These are phyloP conservation scores for Cephalophus harveyi DNA, from an alignment of 2,113 vertebrate genomes.

Conservation along the genomic window DNA sequence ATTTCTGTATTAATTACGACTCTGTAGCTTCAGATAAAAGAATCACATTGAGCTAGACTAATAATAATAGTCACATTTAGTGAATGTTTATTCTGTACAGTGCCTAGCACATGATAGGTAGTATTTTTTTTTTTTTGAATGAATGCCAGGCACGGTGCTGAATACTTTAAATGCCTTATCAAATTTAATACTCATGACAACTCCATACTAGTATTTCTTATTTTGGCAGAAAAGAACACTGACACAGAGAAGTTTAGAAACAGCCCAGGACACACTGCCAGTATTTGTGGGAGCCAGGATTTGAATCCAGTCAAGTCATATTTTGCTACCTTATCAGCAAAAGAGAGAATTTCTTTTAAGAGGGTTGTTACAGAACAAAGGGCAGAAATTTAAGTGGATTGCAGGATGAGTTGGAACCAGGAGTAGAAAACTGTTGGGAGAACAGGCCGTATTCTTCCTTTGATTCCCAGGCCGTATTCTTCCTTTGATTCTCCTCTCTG, in stretches of 20 bases:
- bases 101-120: neutral
- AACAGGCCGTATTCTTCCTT: neutral
- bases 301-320: neutral
- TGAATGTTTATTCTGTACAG: neutral
- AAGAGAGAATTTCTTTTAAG: neutral
- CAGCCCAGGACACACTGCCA: neutral
- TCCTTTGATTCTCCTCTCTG: neutral
- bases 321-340: neutral
- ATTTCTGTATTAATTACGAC: neutral
- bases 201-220: neutral
- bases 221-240: neutral
- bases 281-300: neutral
- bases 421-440: constrained; percentile 1
- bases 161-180: neutral
- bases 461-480: neutral
- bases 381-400: neutral
- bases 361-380: neutral
- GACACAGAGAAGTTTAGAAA: neutral
- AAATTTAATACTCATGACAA: neutral
- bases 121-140: neutral
- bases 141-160: neutral
- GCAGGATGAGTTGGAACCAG: neutral
- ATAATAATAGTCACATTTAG: neutral
- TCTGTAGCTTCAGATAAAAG: neutral
- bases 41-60: neutral